These are phyloP conservation scores for Hiodon tergisus DNA, from an alignment of 2,113 vertebrate species.

Conservation along the genomic window DNA sequence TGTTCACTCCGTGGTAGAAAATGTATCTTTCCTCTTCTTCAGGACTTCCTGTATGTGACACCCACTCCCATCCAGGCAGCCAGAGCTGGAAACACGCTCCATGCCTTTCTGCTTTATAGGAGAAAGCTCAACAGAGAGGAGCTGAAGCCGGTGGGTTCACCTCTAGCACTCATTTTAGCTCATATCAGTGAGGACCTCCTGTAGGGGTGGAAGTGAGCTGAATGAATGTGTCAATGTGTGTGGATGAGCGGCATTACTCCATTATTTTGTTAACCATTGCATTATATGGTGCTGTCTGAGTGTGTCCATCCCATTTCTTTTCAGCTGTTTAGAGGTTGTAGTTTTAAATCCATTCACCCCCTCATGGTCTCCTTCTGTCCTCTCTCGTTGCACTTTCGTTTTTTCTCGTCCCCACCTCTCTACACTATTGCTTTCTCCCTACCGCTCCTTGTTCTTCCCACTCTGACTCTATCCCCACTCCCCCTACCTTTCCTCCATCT, in stretches of 20 bases:
- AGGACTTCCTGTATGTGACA: slow-evolving; percentile 72
- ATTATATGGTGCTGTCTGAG: neutral
- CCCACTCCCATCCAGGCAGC: slow-evolving; percentile 74
- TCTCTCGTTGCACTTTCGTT: slow-evolving; percentile 18
- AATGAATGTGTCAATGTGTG: neutral
- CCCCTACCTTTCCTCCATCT: slow-evolving; percentile 23
- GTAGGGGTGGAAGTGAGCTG: neutral
- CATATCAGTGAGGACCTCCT: neutral
- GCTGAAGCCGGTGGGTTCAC: slow-evolving; percentile 72
- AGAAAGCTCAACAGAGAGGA: slow-evolving; percentile 73
- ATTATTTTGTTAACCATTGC: slow-evolving; percentile 13
- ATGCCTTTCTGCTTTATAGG: slow-evolving; percentile 73
- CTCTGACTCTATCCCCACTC: neutral
- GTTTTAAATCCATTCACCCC: slow-evolving; percentile 28
- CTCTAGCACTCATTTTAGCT: neutral
- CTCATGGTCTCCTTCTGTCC: slow-evolving; percentile 31
- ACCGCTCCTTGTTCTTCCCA: neutral
- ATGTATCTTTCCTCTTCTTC: neutral
- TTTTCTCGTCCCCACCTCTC: neutral
- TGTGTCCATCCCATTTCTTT: neutral
- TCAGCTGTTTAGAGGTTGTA: slow-evolving; percentile 4
- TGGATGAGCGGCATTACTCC: slow-evolving; percentile 21
- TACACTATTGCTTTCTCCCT: slow-evolving; percentile 15
- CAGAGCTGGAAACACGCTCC: slow-evolving; percentile 72
- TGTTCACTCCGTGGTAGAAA: neutral